phyloP scores from a whole-genome alignment of 2,888 invertebrate genomes.

The Meiosimyza decipiens region DNA sequence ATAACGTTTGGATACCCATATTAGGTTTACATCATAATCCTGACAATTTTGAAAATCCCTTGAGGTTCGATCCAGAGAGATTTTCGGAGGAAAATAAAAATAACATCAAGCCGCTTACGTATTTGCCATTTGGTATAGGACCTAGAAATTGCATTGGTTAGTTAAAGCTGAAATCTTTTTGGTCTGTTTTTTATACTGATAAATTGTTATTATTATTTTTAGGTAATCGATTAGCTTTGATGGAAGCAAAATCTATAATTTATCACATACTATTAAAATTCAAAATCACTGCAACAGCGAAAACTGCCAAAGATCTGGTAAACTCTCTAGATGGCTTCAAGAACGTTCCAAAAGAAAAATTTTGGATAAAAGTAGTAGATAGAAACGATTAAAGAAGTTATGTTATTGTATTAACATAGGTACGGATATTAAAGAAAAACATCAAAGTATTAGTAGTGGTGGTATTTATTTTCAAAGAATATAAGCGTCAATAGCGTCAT shows the following conservation, averaged over 20 bases:
- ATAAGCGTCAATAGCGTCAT: too few relatives aligned
- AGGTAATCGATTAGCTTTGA: constrained; percentile 62
- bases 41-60: constrained; percentile 68
- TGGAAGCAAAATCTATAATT: constrained; percentile 59
- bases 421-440: too few relatives aligned
- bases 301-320: constrained; percentile 51
- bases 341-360: constrained; percentile 52
- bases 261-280: constrained; percentile 56
- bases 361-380: constrained; percentile 55
- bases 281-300: constrained; percentile 49
- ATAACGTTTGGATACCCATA: constrained; percentile 64
- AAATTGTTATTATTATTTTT: neutral
- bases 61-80: constrained; percentile 70
- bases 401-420: too few relatives aligned
- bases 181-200: constrained; percentile 64
- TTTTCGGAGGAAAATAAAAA: constrained; percentile 71
- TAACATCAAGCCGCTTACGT: constrained; percentile 67
- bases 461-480: too few relatives aligned
- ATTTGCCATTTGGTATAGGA: constrained; percentile 71
- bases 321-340: constrained; percentile 49
- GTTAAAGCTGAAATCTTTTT: constrained; percentile 55
- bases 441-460: too few relatives aligned
- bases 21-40: constrained; percentile 68
- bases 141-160: constrained; percentile 74
- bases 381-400: constrained; percentile 40